Percentiles rank a stretch among this genome's conserved stretches.
These are phyloP conservation scores for Loxodonta africana DNA, from an alignment of 2,113 vertebrate species.

Conservation along the genomic window DNA sequence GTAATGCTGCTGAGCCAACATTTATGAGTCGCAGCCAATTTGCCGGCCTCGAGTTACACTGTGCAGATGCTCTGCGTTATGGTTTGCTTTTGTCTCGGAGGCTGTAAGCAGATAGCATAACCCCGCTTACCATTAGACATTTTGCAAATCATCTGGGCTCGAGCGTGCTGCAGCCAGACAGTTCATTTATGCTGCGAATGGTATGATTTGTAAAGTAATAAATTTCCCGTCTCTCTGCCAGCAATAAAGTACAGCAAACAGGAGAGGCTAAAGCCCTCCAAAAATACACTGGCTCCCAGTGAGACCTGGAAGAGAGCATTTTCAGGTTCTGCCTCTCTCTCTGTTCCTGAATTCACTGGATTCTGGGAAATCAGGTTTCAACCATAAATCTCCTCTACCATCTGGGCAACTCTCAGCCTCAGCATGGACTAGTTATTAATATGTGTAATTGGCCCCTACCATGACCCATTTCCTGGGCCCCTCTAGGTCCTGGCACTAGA, in stretches of 20 bases:
- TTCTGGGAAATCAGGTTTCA: slow-evolving; percentile 79
- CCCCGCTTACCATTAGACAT: slow-evolving; percentile 78
- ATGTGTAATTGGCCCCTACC: slow-evolving; percentile 59
- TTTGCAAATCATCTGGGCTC: slow-evolving; percentile 82
- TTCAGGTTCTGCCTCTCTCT: slow-evolving; percentile 71
- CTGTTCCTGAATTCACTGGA: slow-evolving; percentile 71
- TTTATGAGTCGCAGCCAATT: slow-evolving; percentile 85
- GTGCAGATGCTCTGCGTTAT: slow-evolving; percentile 86
- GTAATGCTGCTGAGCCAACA: slow-evolving; percentile 74
- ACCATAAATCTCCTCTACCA: slow-evolving; percentile 81
- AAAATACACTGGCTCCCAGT: slow-evolving; percentile 73
- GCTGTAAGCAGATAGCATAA: slow-evolving; percentile 85
- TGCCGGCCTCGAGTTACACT: slow-evolving; percentile 85
- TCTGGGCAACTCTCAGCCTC: slow-evolving; percentile 79
- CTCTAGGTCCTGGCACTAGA: not conserved
- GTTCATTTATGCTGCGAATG: slow-evolving; percentile 83
- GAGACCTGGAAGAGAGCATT: slow-evolving; percentile 79
- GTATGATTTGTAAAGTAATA: slow-evolving; percentile 88
- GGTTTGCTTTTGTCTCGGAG: slow-evolving; percentile 84
- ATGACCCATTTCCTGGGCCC: slow-evolving; percentile 71
- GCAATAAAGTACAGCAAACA: slow-evolving; percentile 81
- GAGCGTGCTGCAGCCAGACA: slow-evolving; percentile 82
- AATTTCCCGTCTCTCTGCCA: slow-evolving; percentile 87
- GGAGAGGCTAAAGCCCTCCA: slow-evolving; percentile 78
- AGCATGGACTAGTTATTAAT: slow-evolving; percentile 60